Conservation (phyloP, 2,888 invertebrate genomes). For the Plebejus anna region DNA sequence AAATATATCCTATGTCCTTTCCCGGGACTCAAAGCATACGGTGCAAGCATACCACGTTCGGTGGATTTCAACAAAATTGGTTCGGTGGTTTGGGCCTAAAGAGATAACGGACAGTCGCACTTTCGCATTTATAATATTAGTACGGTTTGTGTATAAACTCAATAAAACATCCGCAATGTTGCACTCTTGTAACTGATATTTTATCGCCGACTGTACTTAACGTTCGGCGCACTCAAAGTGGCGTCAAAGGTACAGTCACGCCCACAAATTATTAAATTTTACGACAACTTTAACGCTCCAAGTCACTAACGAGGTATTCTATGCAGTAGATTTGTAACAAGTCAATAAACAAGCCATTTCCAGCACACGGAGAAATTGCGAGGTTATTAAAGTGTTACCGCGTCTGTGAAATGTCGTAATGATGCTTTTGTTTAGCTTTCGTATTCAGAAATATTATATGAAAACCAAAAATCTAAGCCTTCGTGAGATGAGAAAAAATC, state of each 20-base stretch:
- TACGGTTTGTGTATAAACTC: neutral
- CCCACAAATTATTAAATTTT: constrained; percentile 51
- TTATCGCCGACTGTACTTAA: constrained; percentile 13
- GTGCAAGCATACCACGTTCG: no score
- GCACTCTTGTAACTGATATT: constrained; percentile 12
- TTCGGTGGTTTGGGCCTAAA: no score
- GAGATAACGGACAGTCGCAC: no score
- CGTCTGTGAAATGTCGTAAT: neutral
- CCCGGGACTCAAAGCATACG: no score
- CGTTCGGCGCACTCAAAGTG: constrained; percentile 7
- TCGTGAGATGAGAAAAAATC: neutral
- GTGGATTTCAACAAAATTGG: no score
- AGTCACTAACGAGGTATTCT: constrained; percentile 24
- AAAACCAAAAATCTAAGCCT: neutral
- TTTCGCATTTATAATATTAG: no score
- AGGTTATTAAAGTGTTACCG: neutral
- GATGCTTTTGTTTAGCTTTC: neutral
- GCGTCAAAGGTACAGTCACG: constrained; percentile 45
- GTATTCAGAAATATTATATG: neutral
- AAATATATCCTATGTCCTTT: no score
- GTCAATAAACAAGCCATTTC: constrained; percentile 16
- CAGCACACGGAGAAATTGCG: neutral
- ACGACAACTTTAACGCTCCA: constrained; percentile 52
- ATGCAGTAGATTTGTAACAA: constrained; percentile 25
- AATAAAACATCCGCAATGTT: constrained; percentile 10